Evolutionary conservation across 2,888 invertebrate genomes (phyloP).

Genomic region (Aporophyla nigra): DNA sequence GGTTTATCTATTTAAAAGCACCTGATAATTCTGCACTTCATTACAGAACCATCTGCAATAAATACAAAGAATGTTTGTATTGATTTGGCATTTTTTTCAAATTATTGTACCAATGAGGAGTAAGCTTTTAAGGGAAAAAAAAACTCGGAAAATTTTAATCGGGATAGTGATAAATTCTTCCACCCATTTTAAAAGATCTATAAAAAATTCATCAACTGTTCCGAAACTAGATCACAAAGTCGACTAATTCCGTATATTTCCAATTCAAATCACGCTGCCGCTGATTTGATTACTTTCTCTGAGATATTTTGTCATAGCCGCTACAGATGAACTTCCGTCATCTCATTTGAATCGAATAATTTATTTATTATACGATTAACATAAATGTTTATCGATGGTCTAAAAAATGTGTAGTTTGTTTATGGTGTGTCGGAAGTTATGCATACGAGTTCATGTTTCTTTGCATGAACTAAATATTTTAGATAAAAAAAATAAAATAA

Average conservation of each 20-base stretch:
- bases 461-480: conserved; percentile 10
- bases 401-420: conserved; percentile 9
- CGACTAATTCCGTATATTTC: conserved; percentile 45
- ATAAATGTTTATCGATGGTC: conserved; percentile 39
- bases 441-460: neutral
- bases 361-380: conserved; percentile 49
- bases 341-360: conserved; percentile 43
- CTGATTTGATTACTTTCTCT: conserved; percentile 48
- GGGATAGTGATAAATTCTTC: neutral
- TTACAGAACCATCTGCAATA: neutral
- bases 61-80: too few relatives aligned
- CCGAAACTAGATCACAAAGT: conserved; percentile 52
- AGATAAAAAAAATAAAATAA: too few relatives aligned
- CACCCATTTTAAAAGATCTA: neutral
- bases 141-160: too few relatives aligned
- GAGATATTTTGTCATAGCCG: conserved; percentile 44
- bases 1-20: neutral
- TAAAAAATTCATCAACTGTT: conserved; percentile 41
- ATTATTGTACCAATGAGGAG: too few relatives aligned
- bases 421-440: conserved; percentile 8
- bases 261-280: conserved; percentile 50
- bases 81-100: neutral
- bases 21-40: neutral
- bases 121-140: too few relatives aligned
- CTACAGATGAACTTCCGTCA: conserved; percentile 50